Evolutionary conservation across 1,140 invertebrate genomes (phyloP), one percentile per base, ranked within the genome.

Genomic region (Calosoma granatense): DNA sequence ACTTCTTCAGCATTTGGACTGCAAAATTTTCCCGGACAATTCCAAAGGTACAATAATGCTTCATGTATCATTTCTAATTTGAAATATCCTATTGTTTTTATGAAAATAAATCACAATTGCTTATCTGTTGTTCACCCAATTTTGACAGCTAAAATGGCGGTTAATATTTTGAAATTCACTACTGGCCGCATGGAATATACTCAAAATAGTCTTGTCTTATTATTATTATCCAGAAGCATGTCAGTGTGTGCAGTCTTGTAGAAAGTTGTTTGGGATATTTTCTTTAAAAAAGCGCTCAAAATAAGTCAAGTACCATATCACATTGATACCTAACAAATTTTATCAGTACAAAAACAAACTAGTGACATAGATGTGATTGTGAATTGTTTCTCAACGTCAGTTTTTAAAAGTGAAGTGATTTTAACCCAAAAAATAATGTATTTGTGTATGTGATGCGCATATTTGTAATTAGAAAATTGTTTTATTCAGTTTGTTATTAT

Each of bases 31-130:
- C 56, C 61, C 19, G 64, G 62, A 54, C 60, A 61, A 57, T 66
- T 62, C 62, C 61, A 69, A 51, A 69, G 61, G 60, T 62, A 60
- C 54, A 67, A 65, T 26, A 69, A 59, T 19, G 61, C 58, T 63
- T 68, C 65, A 51, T 66, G 66, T 55, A 70, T 67, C 65, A 67
- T 70, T 43, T 56, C 15, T 12, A 17, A 47, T 17, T 47, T 47
- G 15, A 17, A 4, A 12, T 47, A 4, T 12, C 26, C n/a, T 36
- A 36, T n/a, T n/a, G n/a, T n/a, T n/a, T n/a, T n/a, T n/a, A n/a
- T n/a, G n/a, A n/a, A n/a, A n/a, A n/a, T n/a, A n/a, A n/a, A n/a
- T 30, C 6, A 30, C 26, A 30, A 6, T 30, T 30, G 6, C 26
- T 30, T 14, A 30, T 6, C 26, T 30, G 26, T 30, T n/a, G n/a